These are phyloP conservation scores for Gortyna flavago DNA, from an alignment of 2,888 invertebrate genomes.

Conservation along the genomic window DNA sequence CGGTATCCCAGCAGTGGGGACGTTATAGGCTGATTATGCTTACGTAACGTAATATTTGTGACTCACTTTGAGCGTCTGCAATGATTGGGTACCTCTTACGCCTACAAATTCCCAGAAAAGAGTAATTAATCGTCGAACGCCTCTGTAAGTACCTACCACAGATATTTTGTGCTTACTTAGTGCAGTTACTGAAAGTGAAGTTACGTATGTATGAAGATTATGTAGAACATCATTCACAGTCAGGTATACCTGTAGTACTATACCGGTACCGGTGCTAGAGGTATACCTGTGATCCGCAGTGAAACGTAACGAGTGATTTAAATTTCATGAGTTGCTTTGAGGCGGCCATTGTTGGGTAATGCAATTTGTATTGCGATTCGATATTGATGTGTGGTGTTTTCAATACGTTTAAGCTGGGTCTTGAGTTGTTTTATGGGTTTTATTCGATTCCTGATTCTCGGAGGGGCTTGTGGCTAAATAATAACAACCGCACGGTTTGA, in stretches of 20 bases:
- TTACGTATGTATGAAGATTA: conserved; percentile 31
- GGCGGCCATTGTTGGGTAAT: conserved; percentile 56
- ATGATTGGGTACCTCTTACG: not conserved
- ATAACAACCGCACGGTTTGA: not conserved
- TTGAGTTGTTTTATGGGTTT: conserved; percentile 1
- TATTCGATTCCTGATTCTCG: not conserved
- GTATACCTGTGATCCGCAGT: conserved; percentile 63
- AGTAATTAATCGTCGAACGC: not conserved
- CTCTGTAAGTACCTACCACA: not conserved
- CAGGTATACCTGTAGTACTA: conserved; percentile 14
- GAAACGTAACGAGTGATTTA: conserved; percentile 75
- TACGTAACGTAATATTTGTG: not conserved
- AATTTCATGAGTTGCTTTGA: conserved; percentile 78
- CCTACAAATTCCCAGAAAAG: not conserved
- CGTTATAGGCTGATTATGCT: not conserved
- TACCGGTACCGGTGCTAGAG: not conserved
- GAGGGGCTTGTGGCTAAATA: not conserved
- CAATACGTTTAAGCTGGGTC: not conserved
- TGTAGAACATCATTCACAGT: conserved; percentile 31
- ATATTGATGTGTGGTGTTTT: conserved; percentile 7
- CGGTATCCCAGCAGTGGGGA: not conserved
- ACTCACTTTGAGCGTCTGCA: not conserved
- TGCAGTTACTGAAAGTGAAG: not conserved
- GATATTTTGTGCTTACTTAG: not conserved
- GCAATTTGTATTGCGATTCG: conserved; percentile 39